Conservation (phyloP, 2,113 vertebrate species). For the Carettochelys insculpta region DNA sequence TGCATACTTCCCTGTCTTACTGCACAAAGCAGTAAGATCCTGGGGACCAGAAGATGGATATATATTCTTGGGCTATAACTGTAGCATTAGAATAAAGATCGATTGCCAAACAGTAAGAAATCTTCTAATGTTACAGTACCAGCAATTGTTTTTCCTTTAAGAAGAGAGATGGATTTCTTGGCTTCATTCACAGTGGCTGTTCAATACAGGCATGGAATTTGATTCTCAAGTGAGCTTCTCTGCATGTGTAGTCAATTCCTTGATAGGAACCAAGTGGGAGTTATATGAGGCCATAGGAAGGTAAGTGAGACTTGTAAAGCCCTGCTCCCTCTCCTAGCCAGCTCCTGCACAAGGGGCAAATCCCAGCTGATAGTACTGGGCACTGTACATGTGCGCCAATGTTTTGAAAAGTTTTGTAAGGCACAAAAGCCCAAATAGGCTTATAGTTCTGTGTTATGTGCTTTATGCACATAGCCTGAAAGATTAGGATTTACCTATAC, state of each 20-base stretch:
- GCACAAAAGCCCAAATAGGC: neutral
- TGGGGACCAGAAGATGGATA: neutral
- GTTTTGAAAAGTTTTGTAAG: neutral
- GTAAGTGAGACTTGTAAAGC: neutral
- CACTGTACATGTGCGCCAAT: neutral
- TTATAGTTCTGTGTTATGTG: neutral
- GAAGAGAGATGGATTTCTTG: neutral
- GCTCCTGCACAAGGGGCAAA: neutral
- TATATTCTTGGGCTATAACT: neutral
- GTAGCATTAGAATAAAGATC: neutral
- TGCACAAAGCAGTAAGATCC: neutral
- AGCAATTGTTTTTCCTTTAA: neutral
- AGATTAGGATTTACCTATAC: neutral
- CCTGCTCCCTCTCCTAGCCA: neutral
- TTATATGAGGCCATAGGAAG: neutral
- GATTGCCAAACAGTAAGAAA: neutral
- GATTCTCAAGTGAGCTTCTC: neutral
- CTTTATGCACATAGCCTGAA: neutral
- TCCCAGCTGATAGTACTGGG: neutral
- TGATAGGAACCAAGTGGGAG: neutral
- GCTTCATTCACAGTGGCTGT: neutral
- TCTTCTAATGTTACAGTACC: neutral
- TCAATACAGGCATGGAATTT: neutral
- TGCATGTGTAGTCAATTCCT: neutral
- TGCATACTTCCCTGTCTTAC: neutral